Evolutionary conservation across 2,888 invertebrate genomes (phyloP), one percentile per base, ranked within the genome.

Genomic region (Nowickia ferox): DNA sequence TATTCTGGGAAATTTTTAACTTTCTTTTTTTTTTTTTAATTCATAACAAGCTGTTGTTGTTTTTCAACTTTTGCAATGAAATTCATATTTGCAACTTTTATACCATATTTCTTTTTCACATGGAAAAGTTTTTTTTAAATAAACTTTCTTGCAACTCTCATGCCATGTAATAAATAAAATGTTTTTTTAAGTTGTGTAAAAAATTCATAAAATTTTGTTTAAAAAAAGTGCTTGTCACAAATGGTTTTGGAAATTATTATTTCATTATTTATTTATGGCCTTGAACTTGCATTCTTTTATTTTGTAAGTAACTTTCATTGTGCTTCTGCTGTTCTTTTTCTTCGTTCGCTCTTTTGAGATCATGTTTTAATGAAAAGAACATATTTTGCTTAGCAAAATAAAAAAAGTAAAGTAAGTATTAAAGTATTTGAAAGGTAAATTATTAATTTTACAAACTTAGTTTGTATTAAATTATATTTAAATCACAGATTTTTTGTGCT

Each of bases 51-150:
- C 65, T 82, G 77, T 51, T 82, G 69, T 78, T 78, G 30, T 63
- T 76, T 66, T 59, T 65, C 71, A 86, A 82, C 75, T 82, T 86
- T 86, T 48, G 51, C 85, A 79, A 86, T 86, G 85, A 86, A 86
- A 82, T 75, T 79, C 78, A 82, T 82, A 82, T 85, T 82, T 86
- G 63, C 71, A 75, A 19, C 55, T 75, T 59, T 79, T 44, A 71
- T 46, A 46, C 6, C 6, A 30, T 30, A 6, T 30, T 77, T 80
- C 19, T 8, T 61, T 75, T 19, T 57, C 46, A 30, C 48, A 40
- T 57, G 42, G 30, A 74, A 80, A 80, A 80, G 63, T 51, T 74
- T 80, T 72, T 44, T 65, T 79, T 1, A 38, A 65, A 65, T 9
- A 44, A 69, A 51, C 44, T 65, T 72, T 80, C 57, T 63, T 42